These are phyloP conservation scores for Zootoca vivipara DNA, from an alignment of 2,113 vertebrate species.

Conservation along the genomic window DNA sequence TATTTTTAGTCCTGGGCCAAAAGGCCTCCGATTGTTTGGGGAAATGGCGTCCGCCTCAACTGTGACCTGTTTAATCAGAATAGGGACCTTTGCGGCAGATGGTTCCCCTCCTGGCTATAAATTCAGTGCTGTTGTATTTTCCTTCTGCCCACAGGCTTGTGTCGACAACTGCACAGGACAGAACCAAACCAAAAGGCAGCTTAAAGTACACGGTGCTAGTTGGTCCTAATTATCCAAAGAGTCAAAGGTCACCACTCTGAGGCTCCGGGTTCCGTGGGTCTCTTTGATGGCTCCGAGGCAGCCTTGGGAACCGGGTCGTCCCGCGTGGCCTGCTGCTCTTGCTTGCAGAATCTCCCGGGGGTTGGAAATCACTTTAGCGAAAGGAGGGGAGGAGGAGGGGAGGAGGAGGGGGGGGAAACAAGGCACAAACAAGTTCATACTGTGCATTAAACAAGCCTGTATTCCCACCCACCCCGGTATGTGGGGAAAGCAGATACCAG, in stretches of 20 bases:
- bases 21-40: conserved; percentile 12
- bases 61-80: conserved; percentile 59
- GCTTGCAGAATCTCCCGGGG: conserved; percentile 78
- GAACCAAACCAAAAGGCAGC: conserved; percentile 21
- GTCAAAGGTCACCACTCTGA: conserved; percentile 96
- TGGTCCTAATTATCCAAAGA: not conserved
- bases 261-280: conserved; percentile 90
- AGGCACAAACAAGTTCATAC: conserved; percentile 18
- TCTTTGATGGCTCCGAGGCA: conserved; percentile 83
- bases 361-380: conserved; percentile 82
- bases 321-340: conserved; percentile 83
- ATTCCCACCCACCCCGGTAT: conserved; percentile 13
- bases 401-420: conserved; percentile 38
- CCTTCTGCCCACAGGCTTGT: conserved; percentile 10
- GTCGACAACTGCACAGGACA: conserved; percentile 12
- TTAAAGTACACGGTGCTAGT: not conserved
- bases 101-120: conserved; percentile 44
- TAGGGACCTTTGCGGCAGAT: conserved; percentile 31
- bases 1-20: not conserved
- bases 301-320: conserved; percentile 85
- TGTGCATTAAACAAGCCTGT: not conserved
- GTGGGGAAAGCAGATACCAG: conserved; percentile 58
- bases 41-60: conserved; percentile 44
- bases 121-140: conserved; percentile 30
- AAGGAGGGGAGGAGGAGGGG: too few species aligned